Evolutionary conservation across 2,797 vertebrate genomes (phyloP).

Genomic region (Sparus aurata): DNA sequence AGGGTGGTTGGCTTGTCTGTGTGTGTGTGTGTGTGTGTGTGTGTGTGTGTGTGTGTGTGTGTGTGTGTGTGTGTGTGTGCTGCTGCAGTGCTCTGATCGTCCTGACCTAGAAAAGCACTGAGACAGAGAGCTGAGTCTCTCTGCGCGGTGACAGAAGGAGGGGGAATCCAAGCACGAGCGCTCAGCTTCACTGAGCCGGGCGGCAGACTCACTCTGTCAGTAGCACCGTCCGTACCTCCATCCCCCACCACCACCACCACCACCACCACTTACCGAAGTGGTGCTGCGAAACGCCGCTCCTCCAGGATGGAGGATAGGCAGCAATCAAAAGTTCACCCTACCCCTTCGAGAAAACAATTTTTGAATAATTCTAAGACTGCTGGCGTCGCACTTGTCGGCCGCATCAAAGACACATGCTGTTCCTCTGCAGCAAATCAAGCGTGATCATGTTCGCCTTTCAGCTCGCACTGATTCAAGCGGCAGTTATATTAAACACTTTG

Average conservation of each 20-base stretch:
- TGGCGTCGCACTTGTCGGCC: constrained; percentile 45
- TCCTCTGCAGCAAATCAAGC: constrained; percentile 52
- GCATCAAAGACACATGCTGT: constrained; percentile 49
- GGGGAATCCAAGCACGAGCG: constrained; percentile 62
- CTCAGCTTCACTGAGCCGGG: constrained; percentile 69
- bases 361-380: constrained; percentile 58
- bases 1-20: constrained; percentile 16
- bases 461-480: constrained; percentile 32
- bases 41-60: constrained; percentile 14
- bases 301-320: constrained; percentile 55
- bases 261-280: constrained; percentile 20
- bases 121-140: constrained; percentile 71
- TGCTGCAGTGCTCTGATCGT: constrained; percentile 70
- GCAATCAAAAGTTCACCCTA: constrained; percentile 71
- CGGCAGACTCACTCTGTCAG: constrained; percentile 62
- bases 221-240: background rate
- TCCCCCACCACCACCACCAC: background rate
- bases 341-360: constrained; percentile 50
- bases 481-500: constrained; percentile 25
- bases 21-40: background rate
- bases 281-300: constrained; percentile 44
- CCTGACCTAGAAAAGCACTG: constrained; percentile 82
- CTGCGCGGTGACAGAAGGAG: constrained; percentile 65
- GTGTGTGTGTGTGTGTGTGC: constrained; percentile 3
- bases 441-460: constrained; percentile 34